Evolutionary conservation across 2,888 invertebrate species (phyloP), one percentile per base, ranked within the genome.

Genomic region (Apotomis capreana): DNA sequence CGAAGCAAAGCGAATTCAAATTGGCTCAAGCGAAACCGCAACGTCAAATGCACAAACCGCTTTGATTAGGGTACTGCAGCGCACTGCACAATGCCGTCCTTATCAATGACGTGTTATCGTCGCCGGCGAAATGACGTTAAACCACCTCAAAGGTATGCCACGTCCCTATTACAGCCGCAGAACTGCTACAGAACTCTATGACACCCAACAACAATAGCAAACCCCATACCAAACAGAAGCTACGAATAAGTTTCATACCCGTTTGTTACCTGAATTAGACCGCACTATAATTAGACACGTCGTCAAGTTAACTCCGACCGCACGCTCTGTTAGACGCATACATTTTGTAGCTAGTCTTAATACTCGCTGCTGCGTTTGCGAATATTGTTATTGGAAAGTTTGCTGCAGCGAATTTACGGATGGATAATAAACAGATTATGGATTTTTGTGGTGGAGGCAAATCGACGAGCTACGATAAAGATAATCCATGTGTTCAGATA

Each of bases 201-300:
- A 55, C 36, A 54, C 37, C 54, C 5, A 3, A 15, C 57, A 26
- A 15, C 67, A 13, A 49, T 36, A 51, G 12, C 6, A 26, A 60
- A 52, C n/a, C 1, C n/a, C 10, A 46, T 57, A 62, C 15, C 59
- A 62, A 46, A 46, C 15, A 6, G 10, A 67, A 37, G 49, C 49
- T 61, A 51, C 10, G 49, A 67, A 71, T 67, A 67, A 71, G 55
- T 67, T 71, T 61, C 61, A 61, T 67, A 62, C 10, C 12, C 37
- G 55, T 67, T 36, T n/a, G 13, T 37, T 51, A 26, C 51, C 62
- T 62, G 52, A 70, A 65, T 70, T 52, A 60, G 59, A 58, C 13
- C 49, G 8, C 76, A 76, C 84, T 89, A 88, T 82, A 86, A 84
- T 86, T 87, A 88, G 75, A 60, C 79, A 70, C 70, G 72, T 76